Conservation (phyloP, 2,797 vertebrate genomes). For the Acomys russatus region DNA sequence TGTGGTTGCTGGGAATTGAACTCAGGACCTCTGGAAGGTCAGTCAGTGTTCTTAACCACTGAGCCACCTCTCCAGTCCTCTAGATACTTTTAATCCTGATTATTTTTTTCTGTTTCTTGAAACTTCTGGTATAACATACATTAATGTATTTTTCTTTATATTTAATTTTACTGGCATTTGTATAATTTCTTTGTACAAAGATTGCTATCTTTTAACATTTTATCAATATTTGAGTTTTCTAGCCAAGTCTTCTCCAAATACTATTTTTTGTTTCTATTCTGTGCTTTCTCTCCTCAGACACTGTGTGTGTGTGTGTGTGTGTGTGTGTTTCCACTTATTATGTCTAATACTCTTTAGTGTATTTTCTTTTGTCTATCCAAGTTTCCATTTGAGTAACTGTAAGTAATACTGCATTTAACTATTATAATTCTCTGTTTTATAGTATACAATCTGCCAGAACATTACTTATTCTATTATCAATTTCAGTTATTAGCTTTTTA, state of each 20-base stretch:
- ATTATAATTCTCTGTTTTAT: not conserved
- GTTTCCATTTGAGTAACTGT: not conserved
- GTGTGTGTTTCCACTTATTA: not conserved
- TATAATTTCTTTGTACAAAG: not conserved
- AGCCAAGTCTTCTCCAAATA: too few relatives aligned
- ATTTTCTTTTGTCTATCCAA: not conserved
- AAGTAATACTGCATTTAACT: not conserved
- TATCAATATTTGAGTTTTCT: not conserved
- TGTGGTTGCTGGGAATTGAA: too few relatives aligned
- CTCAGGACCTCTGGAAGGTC: too few relatives aligned
- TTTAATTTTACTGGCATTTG: not conserved
- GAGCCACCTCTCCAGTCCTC: too few relatives aligned
- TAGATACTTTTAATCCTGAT: not conserved
- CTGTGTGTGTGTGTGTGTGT: too few relatives aligned
- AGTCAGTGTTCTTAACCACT: too few relatives aligned
- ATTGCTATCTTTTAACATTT: not conserved
- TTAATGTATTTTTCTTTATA: not conserved
- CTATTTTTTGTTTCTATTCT: not conserved
- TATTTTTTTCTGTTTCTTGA: not conserved
- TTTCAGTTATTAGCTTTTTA: not conserved
- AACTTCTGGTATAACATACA: not conserved
- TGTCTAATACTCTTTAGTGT: not conserved
- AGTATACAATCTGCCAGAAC: not conserved
- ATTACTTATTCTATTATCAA: not conserved
- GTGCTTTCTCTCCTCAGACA: not conserved